Evolutionary conservation across 2,113 vertebrate species (phyloP).

Genomic region (Empidonax traillii): DNA sequence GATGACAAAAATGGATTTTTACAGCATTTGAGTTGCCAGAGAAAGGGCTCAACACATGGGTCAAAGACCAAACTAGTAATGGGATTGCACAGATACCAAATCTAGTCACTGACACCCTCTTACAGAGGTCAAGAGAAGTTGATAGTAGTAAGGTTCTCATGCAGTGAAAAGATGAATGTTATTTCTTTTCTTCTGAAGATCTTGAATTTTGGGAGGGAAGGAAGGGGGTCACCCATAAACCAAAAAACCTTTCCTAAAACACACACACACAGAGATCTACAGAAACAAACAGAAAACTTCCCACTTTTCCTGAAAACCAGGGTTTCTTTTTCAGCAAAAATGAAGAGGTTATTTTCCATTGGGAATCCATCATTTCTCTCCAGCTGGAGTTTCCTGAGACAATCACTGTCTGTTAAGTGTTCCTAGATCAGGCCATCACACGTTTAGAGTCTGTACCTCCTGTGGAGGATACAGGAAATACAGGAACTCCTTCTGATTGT

Average conservation of each 20-base stretch:
- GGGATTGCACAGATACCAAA: background rate
- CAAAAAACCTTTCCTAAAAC: background rate
- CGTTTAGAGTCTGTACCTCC: background rate
- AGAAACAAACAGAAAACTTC: background rate
- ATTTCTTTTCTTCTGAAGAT: background rate
- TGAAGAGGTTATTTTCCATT: background rate
- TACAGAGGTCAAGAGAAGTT: background rate
- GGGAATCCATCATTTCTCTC: background rate
- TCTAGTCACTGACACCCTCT: background rate
- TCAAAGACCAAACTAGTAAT: background rate
- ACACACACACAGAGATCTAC: background rate
- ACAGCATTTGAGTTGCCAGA: background rate
- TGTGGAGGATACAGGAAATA: background rate
- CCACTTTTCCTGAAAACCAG: background rate
- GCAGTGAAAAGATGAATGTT: background rate
- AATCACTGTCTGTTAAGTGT: background rate
- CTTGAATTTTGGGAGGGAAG: background rate
- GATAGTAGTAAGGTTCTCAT: background rate
- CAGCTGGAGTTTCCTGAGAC: background rate
- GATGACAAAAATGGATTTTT: background rate
- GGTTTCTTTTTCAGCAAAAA: background rate
- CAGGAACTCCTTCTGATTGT: background rate
- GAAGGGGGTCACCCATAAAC: background rate
- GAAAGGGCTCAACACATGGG: background rate
- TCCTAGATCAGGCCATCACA: background rate